Conservation (phyloP, 2,888 invertebrate species). For the Thera obeliscata region DNA sequence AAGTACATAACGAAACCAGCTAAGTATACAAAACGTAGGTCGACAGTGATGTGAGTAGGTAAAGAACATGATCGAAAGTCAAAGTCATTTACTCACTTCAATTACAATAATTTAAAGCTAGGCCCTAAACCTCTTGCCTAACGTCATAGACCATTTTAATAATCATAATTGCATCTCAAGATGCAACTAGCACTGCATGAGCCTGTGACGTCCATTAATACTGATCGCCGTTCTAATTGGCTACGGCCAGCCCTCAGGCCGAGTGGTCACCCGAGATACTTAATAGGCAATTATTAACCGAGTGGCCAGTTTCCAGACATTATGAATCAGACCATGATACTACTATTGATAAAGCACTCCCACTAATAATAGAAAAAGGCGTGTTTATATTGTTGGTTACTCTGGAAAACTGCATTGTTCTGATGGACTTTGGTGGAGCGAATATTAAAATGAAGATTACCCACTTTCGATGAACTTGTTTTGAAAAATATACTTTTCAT, state of each 20-base stretch:
- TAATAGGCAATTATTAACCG: slow-evolving; percentile 24
- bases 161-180: slow-evolving; percentile 2
- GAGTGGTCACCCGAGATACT: slow-evolving; percentile 12
- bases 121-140: no score
- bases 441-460: no score
- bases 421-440: no score
- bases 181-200: neutral
- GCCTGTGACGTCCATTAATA: slow-evolving; percentile 15
- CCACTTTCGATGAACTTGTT: neutral
- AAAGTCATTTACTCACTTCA: no score
- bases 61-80: no score
- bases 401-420: no score
- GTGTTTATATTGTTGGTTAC: neutral
- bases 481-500: neutral
- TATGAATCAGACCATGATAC: slow-evolving; percentile 7
- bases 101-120: no score
- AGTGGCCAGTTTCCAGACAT: slow-evolving; percentile 5
- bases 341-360: slow-evolving; percentile 4
- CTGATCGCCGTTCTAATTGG: neutral
- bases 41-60: no score
- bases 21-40: no score
- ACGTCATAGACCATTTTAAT: neutral
- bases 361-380: neutral
- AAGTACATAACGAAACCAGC: no score
- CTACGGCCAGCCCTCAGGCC: slow-evolving; percentile 9